Base-by-base conservation (phyloP, 2,888 invertebrate species). In the Chymomyza fuscimana region DNA sequence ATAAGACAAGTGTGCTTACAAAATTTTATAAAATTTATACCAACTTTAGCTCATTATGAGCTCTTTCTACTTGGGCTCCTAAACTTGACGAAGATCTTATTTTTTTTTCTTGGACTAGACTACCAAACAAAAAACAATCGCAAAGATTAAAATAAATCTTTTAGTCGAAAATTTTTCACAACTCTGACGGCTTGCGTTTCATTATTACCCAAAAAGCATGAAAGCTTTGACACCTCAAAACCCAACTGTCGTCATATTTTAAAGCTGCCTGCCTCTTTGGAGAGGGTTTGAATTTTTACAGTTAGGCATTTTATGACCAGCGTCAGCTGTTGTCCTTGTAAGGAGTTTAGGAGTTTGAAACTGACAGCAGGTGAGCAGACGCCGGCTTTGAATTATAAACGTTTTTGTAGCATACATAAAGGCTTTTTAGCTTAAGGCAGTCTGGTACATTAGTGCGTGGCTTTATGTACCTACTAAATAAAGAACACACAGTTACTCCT, bases 241-340 rank as follows among this genome's bases (percentile, higher is more conserved):
- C 32, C 1, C 32, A 32, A 32, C 32, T 32, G 32, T 9, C 32
- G 5, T 7, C 32, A 32, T 7, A 12, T 46, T 46, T 12, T 12
- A 46, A 46, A 46, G 36, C 36, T 46, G 40, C 40, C 2, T 2
- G 40, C 12, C 12, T 46, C 12, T 12, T 46, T 32, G 65, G 65
- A 66, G 63, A 72, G 70, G 78, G 72, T 66, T 32, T 69, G 12
- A 73, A 73, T 70, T 66, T 51, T 70, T 71, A 76, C 68, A 56
- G 61, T 36, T 60, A n/a, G 56, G 67, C 32, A 60, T 61, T 69
- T 32, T 63, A 54, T 29, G 29, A 40, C 61, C 16, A 29, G 19
- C 68, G 62, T 16, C 76, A 67, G 73, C 70, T 66, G 58, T 46
- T 62, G 70, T 61, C 52, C 64, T 0, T 6, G 16, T 36, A 61